phyloP scores from a whole-genome alignment of 2,888 invertebrate genomes.

The Tetragnatha montana region DNA sequence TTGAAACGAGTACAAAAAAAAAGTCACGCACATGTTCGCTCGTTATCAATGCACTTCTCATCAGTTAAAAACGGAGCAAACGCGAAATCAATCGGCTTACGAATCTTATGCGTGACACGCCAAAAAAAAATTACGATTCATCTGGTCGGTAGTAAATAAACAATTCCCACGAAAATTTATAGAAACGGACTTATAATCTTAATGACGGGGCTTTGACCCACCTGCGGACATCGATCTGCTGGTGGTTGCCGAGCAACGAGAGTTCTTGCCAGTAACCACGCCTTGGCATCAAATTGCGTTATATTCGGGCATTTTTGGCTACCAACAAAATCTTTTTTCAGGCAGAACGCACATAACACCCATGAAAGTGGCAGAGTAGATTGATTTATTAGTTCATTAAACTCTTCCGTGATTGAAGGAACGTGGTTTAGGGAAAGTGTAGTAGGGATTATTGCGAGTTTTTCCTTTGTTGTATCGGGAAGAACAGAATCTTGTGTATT shows the following conservation, averaged over 20 bases:
- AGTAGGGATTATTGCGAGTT: neutral
- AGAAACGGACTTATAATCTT: neutral
- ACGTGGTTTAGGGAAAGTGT: neutral
- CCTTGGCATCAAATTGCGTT: constrained; percentile 38
- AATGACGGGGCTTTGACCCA: constrained; percentile 41
- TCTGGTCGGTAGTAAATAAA: constrained; percentile 17
- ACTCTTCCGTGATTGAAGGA: constrained; percentile 12
- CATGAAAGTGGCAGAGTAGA: neutral
- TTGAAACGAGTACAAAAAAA: too few relatives aligned
- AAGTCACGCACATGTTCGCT: too few relatives aligned
- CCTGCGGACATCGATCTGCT: constrained; percentile 39
- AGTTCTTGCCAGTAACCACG: constrained; percentile 48
- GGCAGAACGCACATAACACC: neutral
- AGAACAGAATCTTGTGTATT: too few relatives aligned
- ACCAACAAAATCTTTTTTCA: neutral
- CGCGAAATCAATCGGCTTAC: neutral
- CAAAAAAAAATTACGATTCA: neutral
- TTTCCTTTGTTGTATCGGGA: neutral
- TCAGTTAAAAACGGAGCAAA: too few relatives aligned
- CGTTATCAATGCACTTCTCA: too few relatives aligned
- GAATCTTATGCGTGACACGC: neutral
- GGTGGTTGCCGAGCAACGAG: constrained; percentile 44
- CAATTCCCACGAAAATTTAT: constrained; percentile 21
- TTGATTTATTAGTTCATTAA: neutral
- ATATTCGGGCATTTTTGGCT: constrained; percentile 16